These are phyloP conservation scores for Charanyca ferruginea DNA, from an alignment of 2,888 invertebrate genomes.

Conservation along the genomic window DNA sequence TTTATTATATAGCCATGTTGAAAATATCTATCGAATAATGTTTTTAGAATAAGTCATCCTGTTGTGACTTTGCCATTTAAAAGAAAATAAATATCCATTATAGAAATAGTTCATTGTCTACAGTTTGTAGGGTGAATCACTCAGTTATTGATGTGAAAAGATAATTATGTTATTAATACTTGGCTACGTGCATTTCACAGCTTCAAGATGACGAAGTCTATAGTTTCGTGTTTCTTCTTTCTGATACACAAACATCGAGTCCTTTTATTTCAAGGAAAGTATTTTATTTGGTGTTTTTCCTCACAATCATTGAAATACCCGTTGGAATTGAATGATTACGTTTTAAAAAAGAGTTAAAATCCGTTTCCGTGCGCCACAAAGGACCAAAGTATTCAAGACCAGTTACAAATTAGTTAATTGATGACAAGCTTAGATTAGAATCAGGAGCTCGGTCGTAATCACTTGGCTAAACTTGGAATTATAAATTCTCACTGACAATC, in stretches of 20 bases:
- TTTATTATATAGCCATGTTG: no score
- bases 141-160: constrained; percentile 1
- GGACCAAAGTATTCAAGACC: constrained; percentile 14
- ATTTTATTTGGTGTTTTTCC: constrained; percentile 3
- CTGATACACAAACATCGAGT: background rate
- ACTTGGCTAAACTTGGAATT: constrained; percentile 2
- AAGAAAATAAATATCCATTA: no score
- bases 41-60: constrained; percentile 3
- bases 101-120: background rate
- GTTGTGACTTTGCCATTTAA: background rate
- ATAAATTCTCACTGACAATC: constrained; percentile 20
- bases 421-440: constrained; percentile 35
- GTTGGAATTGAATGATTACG: constrained; percentile 12
- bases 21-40: no score
- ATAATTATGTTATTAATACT: background rate
- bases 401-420: constrained; percentile 39
- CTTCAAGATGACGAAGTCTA: background rate
- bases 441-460: background rate
- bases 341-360: constrained; percentile 19
- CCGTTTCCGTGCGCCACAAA: constrained; percentile 19
- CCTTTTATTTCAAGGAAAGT: background rate
- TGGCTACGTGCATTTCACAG: background rate
- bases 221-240: background rate
- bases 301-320: constrained; percentile 5
- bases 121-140: background rate